A percentile compares a stretch with the other conserved stretches of the same genome.
Conservation (phyloP, 2,113 vertebrate genomes). For the Caretta caretta region DNA sequence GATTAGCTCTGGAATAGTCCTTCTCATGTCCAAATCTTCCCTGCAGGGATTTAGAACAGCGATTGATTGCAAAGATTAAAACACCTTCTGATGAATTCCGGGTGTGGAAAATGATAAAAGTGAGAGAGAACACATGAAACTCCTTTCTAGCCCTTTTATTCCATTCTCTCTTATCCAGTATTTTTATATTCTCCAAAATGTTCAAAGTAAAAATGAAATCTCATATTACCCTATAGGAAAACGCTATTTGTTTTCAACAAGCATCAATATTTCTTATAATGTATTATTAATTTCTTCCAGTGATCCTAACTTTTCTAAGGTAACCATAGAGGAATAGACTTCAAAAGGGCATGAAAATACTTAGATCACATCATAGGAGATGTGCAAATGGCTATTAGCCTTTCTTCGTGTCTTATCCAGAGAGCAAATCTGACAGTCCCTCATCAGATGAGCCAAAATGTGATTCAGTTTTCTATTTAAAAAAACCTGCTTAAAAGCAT, state of each 20-base stretch:
- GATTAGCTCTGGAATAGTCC: not conserved
- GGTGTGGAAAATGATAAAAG: not conserved
- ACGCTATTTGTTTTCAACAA: slow-evolving; percentile 27
- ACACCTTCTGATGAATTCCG: slow-evolving; percentile 4
- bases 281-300: slow-evolving; percentile 19
- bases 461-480: not conserved
- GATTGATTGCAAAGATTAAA: slow-evolving; percentile 16
- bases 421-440: not conserved
- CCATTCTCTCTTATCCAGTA: not conserved
- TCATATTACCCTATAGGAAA: not conserved
- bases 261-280: slow-evolving; percentile 9
- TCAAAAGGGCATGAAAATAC: not conserved
- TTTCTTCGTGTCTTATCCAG: not conserved
- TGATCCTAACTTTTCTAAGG: not conserved
- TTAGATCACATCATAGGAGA: not conserved
- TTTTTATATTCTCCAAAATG: not conserved
- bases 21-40: not conserved
- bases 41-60: not conserved
- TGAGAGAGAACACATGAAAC: not conserved
- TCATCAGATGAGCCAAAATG: not conserved
- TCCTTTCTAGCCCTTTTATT: not conserved
- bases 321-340: not conserved
- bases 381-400: not conserved
- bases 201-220: slow-evolving; percentile 6
- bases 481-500: not conserved